These are phyloP conservation scores for Drosophila bifasciata DNA, from an alignment of 1,140 invertebrate species.

Conservation along the genomic window DNA sequence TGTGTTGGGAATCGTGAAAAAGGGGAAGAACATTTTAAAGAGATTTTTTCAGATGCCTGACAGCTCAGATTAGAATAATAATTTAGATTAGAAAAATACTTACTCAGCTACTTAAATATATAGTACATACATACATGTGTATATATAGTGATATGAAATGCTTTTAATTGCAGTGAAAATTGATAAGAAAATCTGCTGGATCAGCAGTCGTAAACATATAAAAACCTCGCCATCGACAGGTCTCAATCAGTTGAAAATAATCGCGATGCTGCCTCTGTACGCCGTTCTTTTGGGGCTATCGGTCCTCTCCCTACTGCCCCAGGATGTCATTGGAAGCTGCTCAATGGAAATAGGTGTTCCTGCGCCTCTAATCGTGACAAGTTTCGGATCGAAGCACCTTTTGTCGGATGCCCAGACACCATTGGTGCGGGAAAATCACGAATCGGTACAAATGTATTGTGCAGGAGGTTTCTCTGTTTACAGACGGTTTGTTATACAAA, in stretches of 20 bases:
- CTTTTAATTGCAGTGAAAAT: too few relatives aligned
- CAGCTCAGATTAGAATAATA: too few relatives aligned
- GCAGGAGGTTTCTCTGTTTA: background rate
- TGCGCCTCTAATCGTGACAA: background rate
- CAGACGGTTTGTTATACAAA: background rate
- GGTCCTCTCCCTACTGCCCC: background rate
- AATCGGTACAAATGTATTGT: constrained; percentile 4
- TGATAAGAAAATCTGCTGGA: too few relatives aligned
- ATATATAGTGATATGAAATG: too few relatives aligned
- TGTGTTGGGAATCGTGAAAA: too few relatives aligned
- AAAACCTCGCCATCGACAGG: background rate
- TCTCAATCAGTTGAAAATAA: constrained; percentile 1
- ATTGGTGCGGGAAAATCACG: background rate
- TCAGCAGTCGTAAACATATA: background rate
- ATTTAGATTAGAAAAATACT: too few relatives aligned
- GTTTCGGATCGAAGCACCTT: constrained; percentile 3
- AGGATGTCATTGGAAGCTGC: constrained; percentile 1
- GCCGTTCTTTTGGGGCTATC: background rate
- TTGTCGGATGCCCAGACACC: background rate
- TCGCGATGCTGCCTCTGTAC: constrained; percentile 9
- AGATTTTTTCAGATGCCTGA: too few relatives aligned
- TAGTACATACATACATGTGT: too few relatives aligned
- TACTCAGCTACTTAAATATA: too few relatives aligned
- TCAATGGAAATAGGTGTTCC: accelerated
- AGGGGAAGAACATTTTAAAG: too few relatives aligned